phyloP scores from a whole-genome alignment of 2,113 vertebrate genomes.

The Edolisoma coerulescens region DNA sequence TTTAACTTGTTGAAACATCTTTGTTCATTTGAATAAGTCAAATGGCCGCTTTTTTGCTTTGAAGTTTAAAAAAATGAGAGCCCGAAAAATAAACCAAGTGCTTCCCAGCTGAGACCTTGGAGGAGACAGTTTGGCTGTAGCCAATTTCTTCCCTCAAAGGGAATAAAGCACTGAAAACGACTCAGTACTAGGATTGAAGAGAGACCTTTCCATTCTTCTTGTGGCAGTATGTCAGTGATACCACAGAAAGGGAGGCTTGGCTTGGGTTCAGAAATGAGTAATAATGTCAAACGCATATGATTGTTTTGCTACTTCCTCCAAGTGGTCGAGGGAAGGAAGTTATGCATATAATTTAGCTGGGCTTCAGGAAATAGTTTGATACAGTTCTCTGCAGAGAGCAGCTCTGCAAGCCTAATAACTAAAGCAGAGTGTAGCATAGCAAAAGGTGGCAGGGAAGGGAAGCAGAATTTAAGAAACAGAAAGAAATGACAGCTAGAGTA shows the following conservation, averaged over 20 bases:
- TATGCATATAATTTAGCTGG: constrained; percentile 65
- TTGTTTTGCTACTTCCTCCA: constrained; percentile 60
- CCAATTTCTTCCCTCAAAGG: background rate
- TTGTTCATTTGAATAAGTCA: constrained; percentile 38
- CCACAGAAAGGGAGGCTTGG: constrained; percentile 14
- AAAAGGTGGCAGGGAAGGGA: background rate
- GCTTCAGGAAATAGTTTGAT: constrained; percentile 63
- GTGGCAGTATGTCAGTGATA: background rate
- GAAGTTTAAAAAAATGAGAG: background rate
- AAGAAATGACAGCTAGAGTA: background rate
- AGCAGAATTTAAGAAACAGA: background rate
- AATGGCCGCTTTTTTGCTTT: background rate
- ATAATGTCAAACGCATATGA: constrained; percentile 57
- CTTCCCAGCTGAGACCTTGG: constrained; percentile 13
- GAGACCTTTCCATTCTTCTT: background rate
- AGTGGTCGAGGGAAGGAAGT: constrained; percentile 59
- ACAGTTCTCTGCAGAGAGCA: background rate
- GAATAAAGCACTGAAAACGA: background rate
- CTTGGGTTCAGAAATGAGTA: constrained; percentile 50
- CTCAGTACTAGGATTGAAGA: background rate
- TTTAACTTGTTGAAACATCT: constrained; percentile 49
- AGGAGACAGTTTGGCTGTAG: background rate
- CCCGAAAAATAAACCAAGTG: background rate
- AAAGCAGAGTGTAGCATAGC: background rate
- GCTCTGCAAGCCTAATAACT: background rate